Evolutionary conservation across 2,797 vertebrate genomes (phyloP), one percentile per base, ranked within the genome.

Genomic region (Rhabdophis nuchalis): DNA sequence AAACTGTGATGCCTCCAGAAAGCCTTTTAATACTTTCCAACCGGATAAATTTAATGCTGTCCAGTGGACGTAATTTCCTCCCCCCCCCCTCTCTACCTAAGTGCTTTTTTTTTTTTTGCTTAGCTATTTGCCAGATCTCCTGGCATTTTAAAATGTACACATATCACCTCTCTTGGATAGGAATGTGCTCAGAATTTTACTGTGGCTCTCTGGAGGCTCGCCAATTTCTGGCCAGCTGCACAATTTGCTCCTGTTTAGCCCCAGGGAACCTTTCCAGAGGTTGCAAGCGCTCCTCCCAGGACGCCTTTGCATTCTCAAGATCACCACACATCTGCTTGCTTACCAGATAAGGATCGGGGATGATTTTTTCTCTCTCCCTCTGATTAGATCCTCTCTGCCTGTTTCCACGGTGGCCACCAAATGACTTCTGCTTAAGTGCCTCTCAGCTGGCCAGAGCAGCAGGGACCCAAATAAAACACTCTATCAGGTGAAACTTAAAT

Each of bases 401-500:
- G 96, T 97, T 96, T 91, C 91, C 72, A 27, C n/a, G 60, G 32
- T 61, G 46, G 5, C 61, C 89, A 85, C 88, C 2, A 14, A 92
- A 93, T 92, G 61, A 60, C 91, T 8, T 95, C 92, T 57, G 72
- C 91, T 90, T 91, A 92, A 89, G 85, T 52, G 60, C 92, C 86
- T 94, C 90, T n/a, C n/a, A 89, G 91, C 10, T 82, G 87, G 91
- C 60, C 61, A 93, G 91, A 94, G 86, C 87, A 89, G 54, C 85
- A 20, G 58, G 54, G 41, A 56, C 0, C 90, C 77, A 85, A 93
- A 93, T 58, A 9, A 94, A 96, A 94, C 95, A 86, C 92, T 91
- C 90, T 92, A 94, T 91, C 92, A 91, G 90, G 92, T 94, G 82
- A 92, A 89, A 89, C 94, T 92, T 89, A 91, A 93, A 91, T 91